Percentiles rank a stretch among this genome's conserved stretches.
These are phyloP conservation scores for Neotoma lepida DNA, from an alignment of 2,113 vertebrate genomes.

Conservation along the genomic window DNA sequence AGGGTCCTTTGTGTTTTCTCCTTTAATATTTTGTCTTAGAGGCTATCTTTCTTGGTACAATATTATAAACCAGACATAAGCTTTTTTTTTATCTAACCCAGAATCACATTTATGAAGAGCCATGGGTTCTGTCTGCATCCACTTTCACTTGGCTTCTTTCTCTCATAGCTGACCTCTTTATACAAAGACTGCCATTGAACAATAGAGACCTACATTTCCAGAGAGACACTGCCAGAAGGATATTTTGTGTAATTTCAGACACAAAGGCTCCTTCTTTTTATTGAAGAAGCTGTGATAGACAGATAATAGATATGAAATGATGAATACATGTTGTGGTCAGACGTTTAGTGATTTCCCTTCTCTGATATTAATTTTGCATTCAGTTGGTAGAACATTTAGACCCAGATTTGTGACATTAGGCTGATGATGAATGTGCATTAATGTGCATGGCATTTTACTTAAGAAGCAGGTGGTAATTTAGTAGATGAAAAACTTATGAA, in stretches of 20 bases:
- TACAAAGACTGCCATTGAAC: neutral
- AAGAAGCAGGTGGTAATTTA: conserved; percentile 48
- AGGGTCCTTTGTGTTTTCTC: neutral
- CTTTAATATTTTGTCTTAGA: neutral
- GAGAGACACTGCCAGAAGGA: conserved; percentile 22
- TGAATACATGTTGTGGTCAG: neutral
- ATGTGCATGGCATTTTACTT: neutral
- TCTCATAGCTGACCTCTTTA: conserved; percentile 9
- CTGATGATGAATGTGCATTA: conserved; percentile 28
- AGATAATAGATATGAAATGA: conserved; percentile 17
- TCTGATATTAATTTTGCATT: conserved; percentile 50
- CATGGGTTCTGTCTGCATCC: neutral
- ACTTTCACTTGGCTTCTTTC: conserved; percentile 35
- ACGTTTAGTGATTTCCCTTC: neutral
- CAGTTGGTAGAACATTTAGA: conserved; percentile 45
- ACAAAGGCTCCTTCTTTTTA: conserved; percentile 17
- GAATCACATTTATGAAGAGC: conserved; percentile 41
- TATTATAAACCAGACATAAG: conserved; percentile 42
- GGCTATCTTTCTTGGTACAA: neutral
- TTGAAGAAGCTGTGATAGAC: neutral
- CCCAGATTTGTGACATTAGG: conserved; percentile 23
- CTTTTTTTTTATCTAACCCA: neutral
- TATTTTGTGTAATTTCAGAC: neutral
- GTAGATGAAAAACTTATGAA: conserved; percentile 49
- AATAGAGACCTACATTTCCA: neutral